These are phyloP conservation scores for Scomber japonicus DNA, from an alignment of 2,113 vertebrate genomes.

Conservation along the genomic window DNA sequence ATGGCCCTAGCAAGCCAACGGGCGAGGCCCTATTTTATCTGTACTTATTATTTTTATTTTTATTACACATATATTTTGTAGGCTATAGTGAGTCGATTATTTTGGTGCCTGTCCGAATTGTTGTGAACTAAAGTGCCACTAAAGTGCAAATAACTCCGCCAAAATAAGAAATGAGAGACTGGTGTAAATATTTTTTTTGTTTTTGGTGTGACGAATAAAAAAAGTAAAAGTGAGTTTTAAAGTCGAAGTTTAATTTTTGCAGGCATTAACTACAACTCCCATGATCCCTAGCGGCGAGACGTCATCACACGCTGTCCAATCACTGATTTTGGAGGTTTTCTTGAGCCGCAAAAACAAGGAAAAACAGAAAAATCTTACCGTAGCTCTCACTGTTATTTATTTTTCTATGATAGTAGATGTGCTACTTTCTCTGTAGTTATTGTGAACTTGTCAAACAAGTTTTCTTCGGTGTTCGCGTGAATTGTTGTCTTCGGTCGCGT, in stretches of 20 bases:
- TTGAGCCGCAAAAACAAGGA: conserved; percentile 59
- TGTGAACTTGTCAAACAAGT: fast-evolving
- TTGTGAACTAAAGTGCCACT: neutral
- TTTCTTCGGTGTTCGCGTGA: neutral
- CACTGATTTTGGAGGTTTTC: conserved; percentile 42
- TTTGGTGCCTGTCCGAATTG: neutral
- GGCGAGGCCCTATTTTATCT: too few species aligned
- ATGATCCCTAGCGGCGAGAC: neutral
- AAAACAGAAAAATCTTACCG: neutral
- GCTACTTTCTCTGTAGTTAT: neutral
- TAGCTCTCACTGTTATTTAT: neutral
- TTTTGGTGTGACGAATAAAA: neutral
- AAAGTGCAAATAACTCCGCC: neutral
- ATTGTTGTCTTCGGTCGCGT: neutral
- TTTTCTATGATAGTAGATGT: neutral
- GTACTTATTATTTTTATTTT: neutral
- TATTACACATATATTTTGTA: neutral
- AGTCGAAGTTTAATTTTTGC: neutral
- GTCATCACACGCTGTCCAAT: conserved; percentile 63
- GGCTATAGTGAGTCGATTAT: neutral
- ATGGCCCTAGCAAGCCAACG: too few species aligned
- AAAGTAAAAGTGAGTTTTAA: neutral
- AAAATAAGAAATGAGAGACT: neutral
- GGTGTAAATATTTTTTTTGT: neutral
- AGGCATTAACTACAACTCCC: conserved; percentile 64